Base-by-base conservation (phyloP, 2,888 invertebrate genomes). In the Ceratothoa steindachneri region DNA sequence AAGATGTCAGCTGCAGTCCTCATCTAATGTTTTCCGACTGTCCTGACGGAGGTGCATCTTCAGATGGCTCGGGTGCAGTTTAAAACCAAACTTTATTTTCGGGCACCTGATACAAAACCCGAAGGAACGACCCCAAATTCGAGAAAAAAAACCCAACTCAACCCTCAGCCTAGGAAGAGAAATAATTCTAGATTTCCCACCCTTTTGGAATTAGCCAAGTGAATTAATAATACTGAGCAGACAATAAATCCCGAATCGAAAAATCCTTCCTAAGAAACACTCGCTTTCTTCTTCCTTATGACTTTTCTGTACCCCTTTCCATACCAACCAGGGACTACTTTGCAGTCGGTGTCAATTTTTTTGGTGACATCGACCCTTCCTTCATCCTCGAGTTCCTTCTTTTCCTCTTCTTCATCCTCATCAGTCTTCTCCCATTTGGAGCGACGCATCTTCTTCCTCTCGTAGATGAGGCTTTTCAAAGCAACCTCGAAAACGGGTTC, bases 231-330 rank as follows among this genome's bases (percentile, higher is more conserved):
- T 60, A 60, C 27, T 60, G 27, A 60, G 64, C 19, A 60, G 19
- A 9, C 19, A 24, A 19, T 12, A 19, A 24, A 22, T 12, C 7
- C 9, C 7, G 12, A 60, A 60, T 24, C n/a, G n/a, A n/a, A n/a
- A 22, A 24, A 22, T n/a, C 60, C 5, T 60, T 19, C n/a, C 60
- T 60, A 60, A 9, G 30, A 30, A 19, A 66, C 4, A 19, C 19
- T 27, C 5, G 4, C 19, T 24, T 64, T 71, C 55, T 73, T 77
- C 69, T 71, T 77, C 51, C 73, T 76, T 30, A 78, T 69, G 7
- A 75, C 68, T 67, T 78, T 78, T 22, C 75, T 67, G n/a, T 76
- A 69, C 9, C 78, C 78, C 52, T 78, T 78, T 3, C 78, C 78
- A 67, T 75, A 78, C 78, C 60, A 60, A 1, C 60, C 60, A 60